Base-by-base conservation (phyloP, 2,888 invertebrate genomes). In the Xanthia togata region DNA sequence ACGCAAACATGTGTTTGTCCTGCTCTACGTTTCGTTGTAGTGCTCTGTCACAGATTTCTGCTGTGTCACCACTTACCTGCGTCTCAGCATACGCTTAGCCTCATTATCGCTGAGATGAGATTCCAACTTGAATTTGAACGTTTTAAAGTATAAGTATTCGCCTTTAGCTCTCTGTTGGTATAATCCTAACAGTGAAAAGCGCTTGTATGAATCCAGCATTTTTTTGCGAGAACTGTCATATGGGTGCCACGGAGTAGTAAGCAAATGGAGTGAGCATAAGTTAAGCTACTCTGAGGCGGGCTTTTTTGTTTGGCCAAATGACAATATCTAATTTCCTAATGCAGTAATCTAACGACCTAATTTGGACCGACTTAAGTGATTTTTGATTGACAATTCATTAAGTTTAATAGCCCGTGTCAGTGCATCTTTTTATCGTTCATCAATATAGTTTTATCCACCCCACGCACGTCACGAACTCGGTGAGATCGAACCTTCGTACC, bases 241-340 rank as follows among this genome's bases (percentile, higher is more conserved):
- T 1, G 5, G 23, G 35, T 76, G 63, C 50, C 63, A 68, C 55
- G 35, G 79, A 75, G 68, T 76, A 81, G 44, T 64, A 79, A 81
- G 68, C 50, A 81, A 79, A 81, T 63, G 76, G 76, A 79, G 68
- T 63, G 35, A 75, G 57, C 67, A 75, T 57, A 4, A 26, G 4
- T 35, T 26, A 41, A 26, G 31, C 3, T 41, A 14, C 23, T n/a
- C 41, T 67, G 17, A 59, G n/a, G 31, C 38, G 4, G 9, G 31
- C 11, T 20, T 31, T 65, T 47, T 50, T 41, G n/a, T 63, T 53
- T 11, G 9, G n/a, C 9, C n/a, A 63, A 17, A 11, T 38, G 23
- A 35, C 11, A 53, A 12, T n/a, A 57, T 44, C 12, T 8, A 17
- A 50, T 5, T 20, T 6, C 50, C 50, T 50, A 31, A 53, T 53